Evolutionary conservation across 2,797 vertebrate species (phyloP).

Genomic region (Lithobates sylvaticus): DNA sequence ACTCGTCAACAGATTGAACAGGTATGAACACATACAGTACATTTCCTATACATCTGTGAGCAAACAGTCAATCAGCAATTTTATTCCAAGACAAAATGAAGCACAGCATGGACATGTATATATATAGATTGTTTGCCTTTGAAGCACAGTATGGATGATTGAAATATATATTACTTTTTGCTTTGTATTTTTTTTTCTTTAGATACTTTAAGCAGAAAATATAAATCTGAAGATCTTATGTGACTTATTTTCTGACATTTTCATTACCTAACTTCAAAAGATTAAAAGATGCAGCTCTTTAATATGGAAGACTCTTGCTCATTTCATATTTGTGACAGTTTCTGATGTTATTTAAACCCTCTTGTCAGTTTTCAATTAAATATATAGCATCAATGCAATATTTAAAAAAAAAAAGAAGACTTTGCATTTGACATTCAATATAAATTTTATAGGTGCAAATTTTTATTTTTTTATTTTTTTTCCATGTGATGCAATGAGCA

Average conservation of each 20-base stretch:
- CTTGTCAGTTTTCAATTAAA: constrained; percentile 37
- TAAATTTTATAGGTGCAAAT: background rate
- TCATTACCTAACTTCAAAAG: constrained; percentile 40
- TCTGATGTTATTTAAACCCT: constrained; percentile 53
- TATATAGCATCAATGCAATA: constrained; percentile 30
- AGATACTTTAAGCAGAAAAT: background rate
- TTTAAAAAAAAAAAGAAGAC: constrained; percentile 23
- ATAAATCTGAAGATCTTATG: constrained; percentile 27
- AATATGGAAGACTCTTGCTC: constrained; percentile 34
- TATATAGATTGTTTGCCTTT: background rate
- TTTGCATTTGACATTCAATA: constrained; percentile 24
- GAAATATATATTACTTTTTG: constrained; percentile 11
- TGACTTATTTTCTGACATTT: constrained; percentile 37
- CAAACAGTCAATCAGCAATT: background rate
- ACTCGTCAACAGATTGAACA: background rate
- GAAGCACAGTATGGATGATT: constrained; percentile 6
- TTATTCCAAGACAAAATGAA: constrained; percentile 1
- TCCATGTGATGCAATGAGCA: background rate
- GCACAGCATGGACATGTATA: background rate
- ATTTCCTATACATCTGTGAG: background rate
- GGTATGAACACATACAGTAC: background rate
- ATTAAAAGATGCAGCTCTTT: constrained; percentile 53
- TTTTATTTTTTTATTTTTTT: background rate
- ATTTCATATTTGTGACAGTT: constrained; percentile 41
- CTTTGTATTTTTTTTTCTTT: background rate